Percentiles rank a stretch among this genome's conserved stretches.
Conservation (phyloP, 2,888 invertebrate species). For the Tupiocoris notatus region DNA sequence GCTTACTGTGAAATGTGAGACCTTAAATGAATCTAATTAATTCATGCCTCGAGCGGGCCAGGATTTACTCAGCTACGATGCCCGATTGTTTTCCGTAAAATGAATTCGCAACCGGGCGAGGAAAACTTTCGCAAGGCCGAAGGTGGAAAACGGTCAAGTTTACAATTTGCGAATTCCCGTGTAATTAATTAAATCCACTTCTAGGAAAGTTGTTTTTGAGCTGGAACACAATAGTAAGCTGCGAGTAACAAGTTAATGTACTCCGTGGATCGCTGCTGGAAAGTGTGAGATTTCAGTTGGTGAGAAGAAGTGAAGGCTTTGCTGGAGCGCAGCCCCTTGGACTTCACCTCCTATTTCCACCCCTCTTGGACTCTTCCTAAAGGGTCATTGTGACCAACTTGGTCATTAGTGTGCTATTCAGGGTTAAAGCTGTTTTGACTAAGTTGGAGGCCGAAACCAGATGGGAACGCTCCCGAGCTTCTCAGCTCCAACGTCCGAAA, state of each 20-base stretch:
- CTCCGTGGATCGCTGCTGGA: not conserved
- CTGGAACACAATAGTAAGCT: constrained; percentile 4
- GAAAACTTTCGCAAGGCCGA: not conserved
- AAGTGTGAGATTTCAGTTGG: not conserved
- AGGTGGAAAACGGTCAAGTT: constrained; percentile 8
- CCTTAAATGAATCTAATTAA: not conserved
- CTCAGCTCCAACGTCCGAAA: not conserved
- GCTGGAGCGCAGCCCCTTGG: constrained; percentile 2
- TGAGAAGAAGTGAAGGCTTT: not conserved
- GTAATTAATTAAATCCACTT: constrained; percentile 13
- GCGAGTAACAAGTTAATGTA: constrained; percentile 32
- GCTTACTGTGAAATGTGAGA: not conserved
- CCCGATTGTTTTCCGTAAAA: constrained; percentile 1
- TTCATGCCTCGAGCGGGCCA: not conserved
- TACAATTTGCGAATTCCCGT: too few species aligned
- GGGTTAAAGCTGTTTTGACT: constrained; percentile 44
- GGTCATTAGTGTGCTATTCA: constrained; percentile 44
- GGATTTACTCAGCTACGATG: not conserved
- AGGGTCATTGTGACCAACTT: constrained; percentile 43
- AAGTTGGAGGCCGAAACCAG: constrained; percentile 32
- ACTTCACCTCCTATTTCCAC: constrained; percentile 20
- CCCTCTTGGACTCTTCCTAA: constrained; percentile 19
- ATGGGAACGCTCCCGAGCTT: constrained; percentile 6
- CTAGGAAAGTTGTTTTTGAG: not conserved
- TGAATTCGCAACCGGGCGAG: not conserved